Percentiles rank a stretch among this genome's conserved stretches.
phyloP scores from a whole-genome alignment of 2,797 vertebrate genomes.

The Somateria mollissima region DNA sequence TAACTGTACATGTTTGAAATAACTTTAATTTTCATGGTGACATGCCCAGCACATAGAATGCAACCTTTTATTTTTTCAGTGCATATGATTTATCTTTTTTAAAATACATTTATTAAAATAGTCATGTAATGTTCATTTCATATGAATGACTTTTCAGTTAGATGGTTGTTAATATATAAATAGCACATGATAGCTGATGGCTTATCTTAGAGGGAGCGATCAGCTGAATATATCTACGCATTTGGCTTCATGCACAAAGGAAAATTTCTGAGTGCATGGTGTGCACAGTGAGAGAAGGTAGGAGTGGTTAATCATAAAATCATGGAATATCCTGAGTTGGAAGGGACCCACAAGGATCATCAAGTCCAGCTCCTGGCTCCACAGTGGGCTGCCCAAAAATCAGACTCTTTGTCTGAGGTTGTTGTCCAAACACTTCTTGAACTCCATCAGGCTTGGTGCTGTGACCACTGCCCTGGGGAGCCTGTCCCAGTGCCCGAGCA shows the following conservation, averaged over 20 bases:
- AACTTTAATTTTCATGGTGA: not conserved
- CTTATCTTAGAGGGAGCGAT: not conserved
- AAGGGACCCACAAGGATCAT: no score
- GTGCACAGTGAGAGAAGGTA: not conserved
- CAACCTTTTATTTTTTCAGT: not conserved
- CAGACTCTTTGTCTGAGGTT: no score
- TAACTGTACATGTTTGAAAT: not conserved
- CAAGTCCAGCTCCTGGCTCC: no score
- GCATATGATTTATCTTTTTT: not conserved
- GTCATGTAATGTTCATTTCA: not conserved
- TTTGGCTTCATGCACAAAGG: not conserved
- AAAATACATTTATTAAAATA: not conserved
- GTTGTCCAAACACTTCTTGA: no score
- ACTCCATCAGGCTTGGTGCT: rapidly evolving
- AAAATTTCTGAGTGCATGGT: not conserved
- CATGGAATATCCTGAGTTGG: no score
- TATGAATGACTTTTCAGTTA: not conserved
- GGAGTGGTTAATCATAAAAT: not conserved
- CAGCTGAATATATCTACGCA: not conserved
- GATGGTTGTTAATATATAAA: not conserved
- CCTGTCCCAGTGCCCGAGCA: no score
- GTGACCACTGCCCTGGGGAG: no score
- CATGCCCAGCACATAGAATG: not conserved
- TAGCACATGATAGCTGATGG: not conserved
- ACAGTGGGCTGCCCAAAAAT: no score